phyloP scores from a whole-genome alignment of 2,888 invertebrate species.

The Nephrotoma flavescens region DNA sequence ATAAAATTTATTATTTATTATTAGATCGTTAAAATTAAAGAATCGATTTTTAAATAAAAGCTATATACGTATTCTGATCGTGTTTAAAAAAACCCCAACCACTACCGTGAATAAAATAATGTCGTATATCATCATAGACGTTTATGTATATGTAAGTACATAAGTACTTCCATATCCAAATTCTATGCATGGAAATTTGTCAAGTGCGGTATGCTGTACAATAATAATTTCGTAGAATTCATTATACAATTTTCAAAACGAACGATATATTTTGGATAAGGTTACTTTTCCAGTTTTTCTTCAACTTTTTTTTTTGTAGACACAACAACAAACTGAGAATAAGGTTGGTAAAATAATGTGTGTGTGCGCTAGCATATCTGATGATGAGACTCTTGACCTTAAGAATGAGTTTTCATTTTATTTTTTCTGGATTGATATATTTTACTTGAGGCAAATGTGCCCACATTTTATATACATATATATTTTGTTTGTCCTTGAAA shows the following conservation, averaged over 20 bases:
- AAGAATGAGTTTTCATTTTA: background rate
- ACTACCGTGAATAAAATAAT: too few relatives aligned
- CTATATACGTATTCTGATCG: background rate
- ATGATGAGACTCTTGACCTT: background rate
- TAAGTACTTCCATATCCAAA: background rate
- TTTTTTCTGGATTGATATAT: background rate
- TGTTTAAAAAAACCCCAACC: background rate
- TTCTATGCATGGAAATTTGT: background rate
- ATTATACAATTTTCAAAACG: background rate
- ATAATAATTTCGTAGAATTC: background rate
- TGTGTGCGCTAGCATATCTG: background rate
- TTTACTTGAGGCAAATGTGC: too few relatives aligned
- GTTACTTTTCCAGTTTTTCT: background rate
- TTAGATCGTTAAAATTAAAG: background rate
- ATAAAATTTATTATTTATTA: too few relatives aligned
- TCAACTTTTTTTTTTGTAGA: background rate
- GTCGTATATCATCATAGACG: background rate
- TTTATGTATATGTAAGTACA: background rate
- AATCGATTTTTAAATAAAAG: background rate
- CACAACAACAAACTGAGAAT: background rate
- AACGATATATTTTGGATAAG: background rate
- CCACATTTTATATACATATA: too few relatives aligned
- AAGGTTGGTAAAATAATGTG: background rate
- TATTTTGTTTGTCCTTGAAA: too few relatives aligned
- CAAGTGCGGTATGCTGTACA: background rate